phyloP scores from a whole-genome alignment of 2,888 invertebrate genomes.

The Gnatocerus cornutus region DNA sequence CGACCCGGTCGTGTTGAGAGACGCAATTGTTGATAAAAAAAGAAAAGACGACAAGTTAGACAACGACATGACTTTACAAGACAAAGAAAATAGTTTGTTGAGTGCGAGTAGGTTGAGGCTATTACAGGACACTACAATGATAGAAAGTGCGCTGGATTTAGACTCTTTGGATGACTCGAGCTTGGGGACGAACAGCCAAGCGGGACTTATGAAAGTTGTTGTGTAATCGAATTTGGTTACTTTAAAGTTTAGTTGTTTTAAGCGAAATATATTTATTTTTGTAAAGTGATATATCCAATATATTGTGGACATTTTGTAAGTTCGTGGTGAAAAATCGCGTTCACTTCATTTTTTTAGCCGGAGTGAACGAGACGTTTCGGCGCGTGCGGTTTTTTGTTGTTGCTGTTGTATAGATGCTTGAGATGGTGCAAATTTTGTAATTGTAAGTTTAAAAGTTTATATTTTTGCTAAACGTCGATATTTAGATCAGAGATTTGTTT shows the following conservation, averaged over 20 bases:
- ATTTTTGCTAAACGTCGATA: slow-evolving; percentile 56
- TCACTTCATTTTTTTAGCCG: neutral
- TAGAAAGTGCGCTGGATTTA: slow-evolving; percentile 90
- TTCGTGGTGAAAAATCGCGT: neutral
- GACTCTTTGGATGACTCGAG: slow-evolving; percentile 88
- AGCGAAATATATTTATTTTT: slow-evolving; percentile 47
- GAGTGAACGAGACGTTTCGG: neutral
- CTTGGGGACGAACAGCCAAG: slow-evolving; percentile 80
- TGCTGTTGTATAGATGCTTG: slow-evolving; percentile 47
- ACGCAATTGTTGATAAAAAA: slow-evolving; percentile 47
- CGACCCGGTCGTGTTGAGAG: slow-evolving; percentile 71
- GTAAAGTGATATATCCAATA: slow-evolving; percentile 41
- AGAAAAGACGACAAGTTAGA: slow-evolving; percentile 60
- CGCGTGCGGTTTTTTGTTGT: slow-evolving; percentile 38
- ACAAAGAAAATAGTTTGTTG: slow-evolving; percentile 72
- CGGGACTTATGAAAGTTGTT: slow-evolving; percentile 77
- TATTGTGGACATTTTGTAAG: slow-evolving; percentile 28
- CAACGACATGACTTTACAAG: slow-evolving; percentile 68
- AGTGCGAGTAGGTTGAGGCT: slow-evolving; percentile 84
- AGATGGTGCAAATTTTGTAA: slow-evolving; percentile 44
- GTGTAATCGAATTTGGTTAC: slow-evolving; percentile 62
- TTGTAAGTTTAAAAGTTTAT: slow-evolving; percentile 51
- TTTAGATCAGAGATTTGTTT: slow-evolving; percentile 26
- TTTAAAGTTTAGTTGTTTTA: slow-evolving; percentile 41
- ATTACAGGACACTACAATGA: slow-evolving; percentile 92